Conservation (phyloP, 2,797 vertebrate species). For the Anabacerthia variegaticeps region DNA sequence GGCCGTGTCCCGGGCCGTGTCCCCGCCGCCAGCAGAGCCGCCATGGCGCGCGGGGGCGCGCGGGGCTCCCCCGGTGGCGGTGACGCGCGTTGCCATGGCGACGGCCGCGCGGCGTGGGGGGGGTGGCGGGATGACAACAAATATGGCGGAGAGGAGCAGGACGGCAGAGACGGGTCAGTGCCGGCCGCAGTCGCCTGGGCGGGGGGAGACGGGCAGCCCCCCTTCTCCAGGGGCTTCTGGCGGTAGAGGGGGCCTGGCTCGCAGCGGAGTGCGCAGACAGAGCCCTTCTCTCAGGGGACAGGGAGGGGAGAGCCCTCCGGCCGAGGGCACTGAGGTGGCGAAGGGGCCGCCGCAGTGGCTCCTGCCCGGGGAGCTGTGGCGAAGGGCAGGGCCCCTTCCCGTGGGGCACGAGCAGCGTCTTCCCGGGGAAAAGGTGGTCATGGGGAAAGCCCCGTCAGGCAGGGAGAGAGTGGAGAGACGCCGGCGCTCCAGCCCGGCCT, state of each 20-base stretch:
- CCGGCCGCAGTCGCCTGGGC: constrained; percentile 25
- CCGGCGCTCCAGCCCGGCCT: background rate
- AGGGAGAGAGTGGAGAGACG: background rate
- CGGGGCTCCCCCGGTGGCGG: constrained; percentile 8
- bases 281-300: background rate
- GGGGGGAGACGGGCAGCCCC: constrained; percentile 18
- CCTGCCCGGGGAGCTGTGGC: background rate
- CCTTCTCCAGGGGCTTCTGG: constrained; percentile 23
- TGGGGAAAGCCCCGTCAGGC: background rate
- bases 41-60: no score
- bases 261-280: background rate
- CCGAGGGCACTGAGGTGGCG: background rate
- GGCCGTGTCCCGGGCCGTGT: no score
- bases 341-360: background rate
- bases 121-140: constrained; percentile 71
- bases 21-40: no score
- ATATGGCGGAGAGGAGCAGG: constrained; percentile 81
- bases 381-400: background rate
- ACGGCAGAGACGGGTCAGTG: constrained; percentile 80
- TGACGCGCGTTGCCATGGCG: constrained; percentile 62
- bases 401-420: background rate
- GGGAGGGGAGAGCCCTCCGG: background rate
- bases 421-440: background rate
- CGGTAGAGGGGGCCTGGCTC: background rate
- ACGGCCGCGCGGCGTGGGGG: constrained; percentile 34